Base-by-base conservation (phyloP, 2,888 invertebrate species). In the Napeogenes sylphis region DNA sequence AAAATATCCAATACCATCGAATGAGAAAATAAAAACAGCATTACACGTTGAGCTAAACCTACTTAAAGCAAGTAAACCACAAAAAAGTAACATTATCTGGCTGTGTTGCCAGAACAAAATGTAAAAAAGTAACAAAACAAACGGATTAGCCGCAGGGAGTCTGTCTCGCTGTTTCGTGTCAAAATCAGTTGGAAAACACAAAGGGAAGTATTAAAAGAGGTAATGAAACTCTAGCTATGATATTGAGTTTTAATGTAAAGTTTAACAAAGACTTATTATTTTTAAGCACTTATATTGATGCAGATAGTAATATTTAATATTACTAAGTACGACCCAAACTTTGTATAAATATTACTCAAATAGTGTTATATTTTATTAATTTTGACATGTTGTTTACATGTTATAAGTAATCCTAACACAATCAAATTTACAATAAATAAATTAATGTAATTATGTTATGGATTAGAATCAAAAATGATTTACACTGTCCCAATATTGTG, bases 151-250 rank as follows among this genome's bases (percentile, higher is more conserved):
- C 60, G 55, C 46, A 60, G 55, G 55, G 47, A 55, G 55, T 60
- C 51, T 51, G 60, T 60, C 60, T 38, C 56, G 56, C 14, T 60
- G 47, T 56, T 60, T 32, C 51, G 58, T 53, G 59, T 59, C 59
- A 59, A 59, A 59, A 59, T 59, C 53, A 59, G 59, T 54, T 54
- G 59, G 59, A 59, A 54, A 59, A 54, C 42, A 59, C 59, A 59
- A 59, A 59, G 59, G 53, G 54, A 54, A 45, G 59, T 51, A 54
- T 53, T 54, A 59, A 59, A 59, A 59, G 30, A 53, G 54, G 54
- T 45, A 59, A 54, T 54, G 54, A 54, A 59, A 54, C 59, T 54
- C 45, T 12, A 14, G 45, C 45, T 45, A 45, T 53, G 42, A 53
- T 59, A 42, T 53, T 53, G 30, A 54, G 45, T 51, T 51, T 30